Conservation (phyloP, 2,888 invertebrate genomes). For the Habroteleia sp. region DNA sequence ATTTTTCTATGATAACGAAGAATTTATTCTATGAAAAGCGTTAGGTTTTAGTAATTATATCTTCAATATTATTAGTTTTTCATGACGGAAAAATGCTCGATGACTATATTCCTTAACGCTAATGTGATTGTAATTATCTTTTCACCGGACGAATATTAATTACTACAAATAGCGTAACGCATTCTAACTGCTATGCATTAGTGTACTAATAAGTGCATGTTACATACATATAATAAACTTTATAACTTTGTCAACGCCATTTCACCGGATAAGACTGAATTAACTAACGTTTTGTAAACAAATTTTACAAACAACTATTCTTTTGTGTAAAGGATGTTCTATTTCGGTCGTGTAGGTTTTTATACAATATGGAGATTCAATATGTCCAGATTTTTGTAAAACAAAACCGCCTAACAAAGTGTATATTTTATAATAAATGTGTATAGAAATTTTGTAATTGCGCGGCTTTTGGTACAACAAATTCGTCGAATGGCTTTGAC, state of each 20-base stretch:
- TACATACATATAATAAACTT: constrained; percentile 20
- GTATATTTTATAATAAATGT: constrained; percentile 14
- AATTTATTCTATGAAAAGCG: constrained; percentile 9
- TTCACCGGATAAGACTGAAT: constrained; percentile 31
- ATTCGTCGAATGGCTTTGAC: constrained; percentile 37
- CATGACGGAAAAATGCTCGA: too few species aligned
- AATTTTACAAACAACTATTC: too few species aligned
- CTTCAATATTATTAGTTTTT: too few species aligned
- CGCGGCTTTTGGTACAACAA: constrained; percentile 5
- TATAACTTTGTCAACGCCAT: constrained; percentile 59
- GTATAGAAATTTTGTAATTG: constrained; percentile 13
- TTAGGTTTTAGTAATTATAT: too few species aligned
- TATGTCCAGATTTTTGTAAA: too few species aligned
- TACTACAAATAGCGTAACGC: constrained; percentile 35
- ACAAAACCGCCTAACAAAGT: too few species aligned
- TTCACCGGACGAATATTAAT: constrained; percentile 33
- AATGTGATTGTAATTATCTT: constrained; percentile 53
- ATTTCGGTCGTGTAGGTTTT: too few species aligned
- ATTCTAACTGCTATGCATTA: constrained; percentile 47
- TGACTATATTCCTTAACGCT: constrained; percentile 50
- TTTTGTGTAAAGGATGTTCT: too few species aligned
- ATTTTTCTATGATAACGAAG: constrained; percentile 32
- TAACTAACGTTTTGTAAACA: constrained; percentile 5
- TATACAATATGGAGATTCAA: too few species aligned
- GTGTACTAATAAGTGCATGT: constrained; percentile 50